Conservation (phyloP, 2,113 vertebrate genomes). For the Silurus meridionalis region DNA sequence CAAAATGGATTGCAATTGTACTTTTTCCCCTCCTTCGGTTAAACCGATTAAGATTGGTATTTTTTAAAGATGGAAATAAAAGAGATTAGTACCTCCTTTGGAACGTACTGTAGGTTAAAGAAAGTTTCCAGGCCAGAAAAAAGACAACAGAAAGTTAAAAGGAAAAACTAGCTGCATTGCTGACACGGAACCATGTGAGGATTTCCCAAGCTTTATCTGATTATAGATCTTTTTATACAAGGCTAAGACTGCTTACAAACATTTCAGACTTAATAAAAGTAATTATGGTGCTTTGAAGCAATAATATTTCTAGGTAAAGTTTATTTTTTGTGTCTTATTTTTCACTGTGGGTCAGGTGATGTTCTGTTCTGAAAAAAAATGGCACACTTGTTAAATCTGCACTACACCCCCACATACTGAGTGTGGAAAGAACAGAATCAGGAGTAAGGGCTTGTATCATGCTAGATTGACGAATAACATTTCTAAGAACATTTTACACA, state of each 20-base stretch:
- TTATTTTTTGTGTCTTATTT: not conserved
- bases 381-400: not conserved
- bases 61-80: not conserved
- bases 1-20: not conserved
- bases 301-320: not conserved
- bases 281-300: not conserved
- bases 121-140: not conserved
- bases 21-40: not conserved
- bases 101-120: not conserved
- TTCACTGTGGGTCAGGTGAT: not conserved
- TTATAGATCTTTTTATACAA: not conserved
- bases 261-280: not conserved
- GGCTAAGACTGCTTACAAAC: not conserved
- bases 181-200: not conserved
- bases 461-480: not conserved
- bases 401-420: not conserved
- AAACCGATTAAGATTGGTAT: not conserved
- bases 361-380: not conserved
- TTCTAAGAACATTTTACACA: constrained; percentile 6
- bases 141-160: not conserved
- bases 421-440: not conserved
- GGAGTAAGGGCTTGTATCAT: not conserved
- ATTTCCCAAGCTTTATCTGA: not conserved
- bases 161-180: not conserved
- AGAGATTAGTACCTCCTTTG: not conserved